A percentile compares a stretch with the other conserved stretches of the same genome.
phyloP scores from a whole-genome alignment of 35 echinoderm and acorn worm genomes.

The Strongylocentrotus purpuratus region DNA sequence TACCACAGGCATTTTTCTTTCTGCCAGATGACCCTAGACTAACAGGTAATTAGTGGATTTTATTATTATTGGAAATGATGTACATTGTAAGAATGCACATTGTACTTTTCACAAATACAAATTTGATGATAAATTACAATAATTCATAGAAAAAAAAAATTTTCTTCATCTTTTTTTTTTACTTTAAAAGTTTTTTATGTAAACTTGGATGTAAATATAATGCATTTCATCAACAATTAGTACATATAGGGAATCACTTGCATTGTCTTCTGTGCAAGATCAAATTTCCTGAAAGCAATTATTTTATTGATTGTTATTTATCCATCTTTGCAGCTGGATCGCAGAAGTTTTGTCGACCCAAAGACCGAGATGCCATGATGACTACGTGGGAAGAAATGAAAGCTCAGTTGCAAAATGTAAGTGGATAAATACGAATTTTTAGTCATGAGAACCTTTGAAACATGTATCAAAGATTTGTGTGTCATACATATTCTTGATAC shows the following conservation, averaged over 20 bases:
- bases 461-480: not conserved
- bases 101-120: not conserved
- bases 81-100: not conserved
- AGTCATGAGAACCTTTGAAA: not conserved
- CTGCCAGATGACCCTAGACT: conserved; percentile 62
- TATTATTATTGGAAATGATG: not conserved
- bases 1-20: conserved; percentile 72
- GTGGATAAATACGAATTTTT: not conserved
- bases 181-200: too few species aligned
- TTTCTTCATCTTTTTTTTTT: too few species aligned
- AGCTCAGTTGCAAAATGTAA: conserved; percentile 49
- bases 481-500: too few species aligned
- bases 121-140: too few species aligned
- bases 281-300: not conserved
- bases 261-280: not conserved
- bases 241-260: not conserved
- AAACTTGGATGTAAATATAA: too few species aligned
- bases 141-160: too few species aligned
- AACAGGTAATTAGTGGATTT: conserved; percentile 55
- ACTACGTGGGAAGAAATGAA: conserved; percentile 46
- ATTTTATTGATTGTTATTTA: not conserved
- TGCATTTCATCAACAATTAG: too few species aligned
- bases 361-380: conserved; percentile 41
- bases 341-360: conserved; percentile 53
- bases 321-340: conserved; percentile 52